phyloP scores from a whole-genome alignment of 2,797 vertebrate genomes.

The Melanotaenia parkinsoni region DNA sequence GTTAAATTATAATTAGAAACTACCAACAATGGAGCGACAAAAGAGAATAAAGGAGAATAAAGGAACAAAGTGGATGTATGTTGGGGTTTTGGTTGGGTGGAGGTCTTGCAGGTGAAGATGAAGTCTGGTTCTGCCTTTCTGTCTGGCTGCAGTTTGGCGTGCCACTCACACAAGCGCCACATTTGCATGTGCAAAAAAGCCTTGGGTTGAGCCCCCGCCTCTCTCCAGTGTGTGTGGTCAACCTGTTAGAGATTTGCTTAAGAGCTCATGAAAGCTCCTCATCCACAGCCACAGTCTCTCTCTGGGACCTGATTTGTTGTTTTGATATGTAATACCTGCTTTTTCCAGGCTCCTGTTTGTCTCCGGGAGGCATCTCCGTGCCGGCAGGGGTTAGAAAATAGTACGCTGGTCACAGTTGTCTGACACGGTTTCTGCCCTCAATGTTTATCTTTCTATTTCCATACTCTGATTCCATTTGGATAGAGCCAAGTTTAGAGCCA shows the following conservation, averaged over 20 bases:
- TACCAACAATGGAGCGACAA: slow-evolving; percentile 30
- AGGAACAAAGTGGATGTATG: slow-evolving; percentile 35
- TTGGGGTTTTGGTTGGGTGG: slow-evolving; percentile 34
- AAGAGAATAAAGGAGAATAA: slow-evolving; percentile 43
- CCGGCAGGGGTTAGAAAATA: slow-evolving; percentile 49
- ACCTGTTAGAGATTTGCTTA: slow-evolving; percentile 63
- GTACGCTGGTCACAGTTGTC: slow-evolving; percentile 57
- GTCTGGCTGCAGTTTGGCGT: slow-evolving; percentile 46
- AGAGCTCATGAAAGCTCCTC: slow-evolving; percentile 59
- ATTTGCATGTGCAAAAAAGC: slow-evolving; percentile 79
- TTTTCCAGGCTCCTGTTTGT: slow-evolving; percentile 50
- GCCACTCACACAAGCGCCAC: slow-evolving; percentile 45
- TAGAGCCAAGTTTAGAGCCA: slow-evolving; percentile 61
- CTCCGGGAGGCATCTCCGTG: slow-evolving; percentile 26
- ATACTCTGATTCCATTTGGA: slow-evolving; percentile 66
- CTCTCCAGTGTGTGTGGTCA: slow-evolving; percentile 45
- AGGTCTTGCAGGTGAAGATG: slow-evolving; percentile 72
- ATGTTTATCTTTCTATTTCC: slow-evolving; percentile 80
- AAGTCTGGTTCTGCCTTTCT: slow-evolving; percentile 13
- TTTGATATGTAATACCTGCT: slow-evolving; percentile 46
- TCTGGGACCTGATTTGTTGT: slow-evolving; percentile 38
- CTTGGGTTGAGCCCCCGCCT: slow-evolving; percentile 31
- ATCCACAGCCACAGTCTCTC: slow-evolving; percentile 27
- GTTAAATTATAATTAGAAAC: not conserved
- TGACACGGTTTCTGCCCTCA: slow-evolving; percentile 70